Evolutionary conservation across 1,140 invertebrate species (phyloP).

Genomic region (Hyles euphorbiae): DNA sequence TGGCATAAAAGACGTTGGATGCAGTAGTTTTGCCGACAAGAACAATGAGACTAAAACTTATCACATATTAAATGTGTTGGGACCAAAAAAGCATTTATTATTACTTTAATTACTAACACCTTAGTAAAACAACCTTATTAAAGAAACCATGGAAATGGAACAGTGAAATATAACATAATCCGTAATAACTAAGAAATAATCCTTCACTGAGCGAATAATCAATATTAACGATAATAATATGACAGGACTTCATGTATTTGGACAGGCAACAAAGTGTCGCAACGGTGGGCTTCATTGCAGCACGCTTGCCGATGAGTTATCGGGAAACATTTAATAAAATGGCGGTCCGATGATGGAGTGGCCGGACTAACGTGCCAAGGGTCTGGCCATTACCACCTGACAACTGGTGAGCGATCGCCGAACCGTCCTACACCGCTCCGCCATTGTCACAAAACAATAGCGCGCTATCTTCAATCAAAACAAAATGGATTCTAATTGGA

Average conservation of each 20-base stretch:
- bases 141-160: too few relatives aligned
- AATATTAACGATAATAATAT: slow-evolving; percentile 11
- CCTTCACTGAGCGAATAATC: slow-evolving; percentile 1
- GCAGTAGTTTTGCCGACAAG: too few relatives aligned
- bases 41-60: too few relatives aligned
- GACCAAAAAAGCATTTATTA: too few relatives aligned
- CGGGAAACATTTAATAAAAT: slow-evolving; percentile 54
- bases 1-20: too few relatives aligned
- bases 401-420: slow-evolving; percentile 59
- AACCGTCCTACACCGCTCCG: slow-evolving; percentile 43
- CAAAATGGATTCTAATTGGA: slow-evolving; percentile 70
- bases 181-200: too few relatives aligned
- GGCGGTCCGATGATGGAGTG: slow-evolving; percentile 55
- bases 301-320: slow-evolving; percentile 28
- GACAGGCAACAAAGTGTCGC: slow-evolving; percentile 46
- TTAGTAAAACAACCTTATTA: too few relatives aligned
- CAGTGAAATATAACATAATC: too few relatives aligned
- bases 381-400: slow-evolving; percentile 57
- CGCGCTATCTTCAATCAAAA: slow-evolving; percentile 63
- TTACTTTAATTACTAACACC: too few relatives aligned
- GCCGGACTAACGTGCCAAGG: slow-evolving; percentile 32
- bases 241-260: slow-evolving; percentile 18
- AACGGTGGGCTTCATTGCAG: slow-evolving; percentile 29
- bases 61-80: too few relatives aligned
- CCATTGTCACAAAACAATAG: slow-evolving; percentile 63